phyloP scores from a whole-genome alignment of 2,113 vertebrate genomes.

The Gallinago undulata region DNA sequence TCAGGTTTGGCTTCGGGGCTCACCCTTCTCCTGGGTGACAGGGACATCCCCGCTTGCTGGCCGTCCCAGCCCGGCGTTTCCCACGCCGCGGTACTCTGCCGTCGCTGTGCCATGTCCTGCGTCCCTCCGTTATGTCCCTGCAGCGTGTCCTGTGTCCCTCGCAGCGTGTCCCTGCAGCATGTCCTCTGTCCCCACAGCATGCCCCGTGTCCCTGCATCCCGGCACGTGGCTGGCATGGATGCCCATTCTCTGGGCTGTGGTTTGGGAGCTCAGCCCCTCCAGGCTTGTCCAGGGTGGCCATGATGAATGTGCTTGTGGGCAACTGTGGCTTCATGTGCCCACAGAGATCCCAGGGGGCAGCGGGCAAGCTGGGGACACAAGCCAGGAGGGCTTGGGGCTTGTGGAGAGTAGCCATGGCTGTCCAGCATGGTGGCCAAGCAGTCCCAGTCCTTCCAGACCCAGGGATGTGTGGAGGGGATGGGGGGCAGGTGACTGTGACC shows the following conservation, averaged over 20 bases:
- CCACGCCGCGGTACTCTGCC: background rate
- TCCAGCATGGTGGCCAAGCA: rapidly evolving
- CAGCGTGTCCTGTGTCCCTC: background rate
- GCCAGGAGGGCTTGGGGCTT: background rate
- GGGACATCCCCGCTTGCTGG: rapidly evolving
- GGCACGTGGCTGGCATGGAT: background rate
- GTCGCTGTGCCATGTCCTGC: background rate
- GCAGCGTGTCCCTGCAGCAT: background rate
- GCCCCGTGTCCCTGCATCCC: background rate
- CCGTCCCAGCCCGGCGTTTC: background rate
- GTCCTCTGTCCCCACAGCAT: background rate
- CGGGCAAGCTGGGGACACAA: rapidly evolving
- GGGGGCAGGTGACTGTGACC: background rate
- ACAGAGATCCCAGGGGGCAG: background rate
- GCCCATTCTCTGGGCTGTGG: background rate
- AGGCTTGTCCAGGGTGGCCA: rapidly evolving
- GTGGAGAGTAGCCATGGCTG: background rate
- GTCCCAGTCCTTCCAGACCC: background rate
- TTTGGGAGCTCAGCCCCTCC: background rate
- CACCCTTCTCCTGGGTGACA: background rate
- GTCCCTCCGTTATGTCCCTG: background rate
- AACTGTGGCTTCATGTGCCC: background rate
- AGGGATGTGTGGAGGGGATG: background rate
- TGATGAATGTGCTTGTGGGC: background rate
- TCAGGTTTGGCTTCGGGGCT: constrained; percentile 75